Base-by-base conservation (phyloP, 1,140 invertebrate genomes). In the Dryas iulia region DNA sequence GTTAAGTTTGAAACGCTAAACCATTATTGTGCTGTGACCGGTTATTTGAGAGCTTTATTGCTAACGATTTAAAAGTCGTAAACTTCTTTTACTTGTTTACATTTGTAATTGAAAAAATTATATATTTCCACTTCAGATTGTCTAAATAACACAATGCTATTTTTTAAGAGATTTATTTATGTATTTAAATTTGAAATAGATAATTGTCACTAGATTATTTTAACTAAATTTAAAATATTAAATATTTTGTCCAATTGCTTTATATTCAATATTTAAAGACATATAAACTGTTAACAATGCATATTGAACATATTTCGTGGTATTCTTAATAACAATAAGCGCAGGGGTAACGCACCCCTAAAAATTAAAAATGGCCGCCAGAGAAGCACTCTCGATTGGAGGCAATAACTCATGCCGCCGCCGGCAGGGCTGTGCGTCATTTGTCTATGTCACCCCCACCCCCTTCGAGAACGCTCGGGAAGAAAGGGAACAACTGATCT, bases 311-410 rank as follows among this genome's bases (percentile, higher is more conserved):
- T 14, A 47, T 14, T n/a, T 11, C 10, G 53, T 14, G 24, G 53
- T 25, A 56, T 59, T 64, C 59, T 71, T 73, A 82, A 79, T 82
- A 83, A 78, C 77, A 81, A 78, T 76, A 81, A 47, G n/a, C 65
- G 66, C 59, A 74, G 78, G 78, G 87, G 84, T 83, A 85, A 72
- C 66, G 73, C 76, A 86, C 86, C 88, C 88, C 85, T 85, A 86
- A 91, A 90, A 91, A 91, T 89, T 88, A 89, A 91, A 91, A 89
- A 91, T 91, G 89, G 89, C 89, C 76, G 86, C 84, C 69, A 66
- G 77, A 73, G 77, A 72, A 75, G 74, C 79, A 79, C 78, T 82
- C 83, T 85, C 87, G 87, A 91, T 91, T 89, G 87, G 89, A 79
- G 70, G 83, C 78, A 73, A 86, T 91, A 88, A 85, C 69, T 91